Evolutionary conservation across 2,888 invertebrate species (phyloP).

Genomic region (Mellilla xanthometata): DNA sequence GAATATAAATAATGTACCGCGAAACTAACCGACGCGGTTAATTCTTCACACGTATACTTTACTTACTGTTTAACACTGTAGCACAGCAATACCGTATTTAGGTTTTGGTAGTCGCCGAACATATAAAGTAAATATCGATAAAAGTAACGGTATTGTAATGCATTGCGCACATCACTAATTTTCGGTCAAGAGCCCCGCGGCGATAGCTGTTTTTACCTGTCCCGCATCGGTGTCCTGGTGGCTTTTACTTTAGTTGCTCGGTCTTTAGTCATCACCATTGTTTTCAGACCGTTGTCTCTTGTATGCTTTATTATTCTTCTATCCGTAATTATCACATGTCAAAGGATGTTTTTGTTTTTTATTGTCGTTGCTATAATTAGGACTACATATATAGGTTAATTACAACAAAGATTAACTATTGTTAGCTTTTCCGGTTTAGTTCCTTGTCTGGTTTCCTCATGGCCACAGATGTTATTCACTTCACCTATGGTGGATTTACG

Average conservation of each 20-base stretch:
- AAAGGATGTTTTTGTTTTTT: too few relatives aligned
- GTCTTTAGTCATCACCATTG: too few relatives aligned
- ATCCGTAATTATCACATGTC: too few relatives aligned
- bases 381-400: conserved; percentile 14
- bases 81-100: conserved; percentile 31
- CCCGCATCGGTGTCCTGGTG: conserved; percentile 15
- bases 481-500: conserved; percentile 20
- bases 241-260: too few relatives aligned
- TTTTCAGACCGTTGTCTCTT: too few relatives aligned
- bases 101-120: conserved; percentile 26
- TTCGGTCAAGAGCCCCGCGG: conserved; percentile 31
- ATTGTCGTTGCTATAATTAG: too few relatives aligned
- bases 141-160: conserved; percentile 32
- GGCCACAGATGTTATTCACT: conserved; percentile 20
- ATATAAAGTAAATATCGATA: conserved; percentile 35
- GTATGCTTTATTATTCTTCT: too few relatives aligned
- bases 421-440: conserved; percentile 12
- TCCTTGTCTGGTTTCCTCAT: conserved; percentile 14
- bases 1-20: conserved; percentile 60
- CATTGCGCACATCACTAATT: conserved; percentile 35
- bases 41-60: conserved; percentile 64
- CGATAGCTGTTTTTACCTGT: conserved; percentile 24
- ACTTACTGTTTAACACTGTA: conserved; percentile 47
- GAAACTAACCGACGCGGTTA: conserved; percentile 43
- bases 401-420: conserved; percentile 11